Conservation (phyloP, 2,797 vertebrate genomes). For the Podargus strigoides region DNA sequence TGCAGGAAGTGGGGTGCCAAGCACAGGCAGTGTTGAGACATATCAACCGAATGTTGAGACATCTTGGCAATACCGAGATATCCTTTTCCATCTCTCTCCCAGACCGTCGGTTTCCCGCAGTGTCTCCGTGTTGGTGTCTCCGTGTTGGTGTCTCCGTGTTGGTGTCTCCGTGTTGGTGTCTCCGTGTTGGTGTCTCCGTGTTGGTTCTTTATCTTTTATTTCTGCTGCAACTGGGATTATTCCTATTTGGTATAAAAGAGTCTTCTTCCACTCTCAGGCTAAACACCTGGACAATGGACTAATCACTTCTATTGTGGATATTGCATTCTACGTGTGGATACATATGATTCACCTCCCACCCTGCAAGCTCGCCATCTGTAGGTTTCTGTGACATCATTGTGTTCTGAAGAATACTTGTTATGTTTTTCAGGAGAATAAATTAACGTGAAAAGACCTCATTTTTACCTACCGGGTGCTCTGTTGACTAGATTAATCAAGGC, state of each 20-base stretch:
- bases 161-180: too few relatives aligned
- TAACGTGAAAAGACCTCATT: neutral
- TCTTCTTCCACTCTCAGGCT: neutral
- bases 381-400: neutral
- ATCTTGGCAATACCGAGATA: too few relatives aligned
- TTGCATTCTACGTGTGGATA: neutral
- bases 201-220: too few relatives aligned
- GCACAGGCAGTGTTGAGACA: too few relatives aligned
- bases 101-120: too few relatives aligned
- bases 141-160: too few relatives aligned
- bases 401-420: neutral
- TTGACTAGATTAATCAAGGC: neutral
- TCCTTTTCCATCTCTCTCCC: too few relatives aligned
- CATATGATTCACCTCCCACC: neutral
- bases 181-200: too few relatives aligned
- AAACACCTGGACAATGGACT: neutral
- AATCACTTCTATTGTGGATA: neutral
- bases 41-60: too few relatives aligned
- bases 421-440: neutral
- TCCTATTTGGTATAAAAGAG: neutral
- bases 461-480: neutral
- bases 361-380: accelerated
- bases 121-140: too few relatives aligned
- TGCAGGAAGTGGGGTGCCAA: too few relatives aligned
- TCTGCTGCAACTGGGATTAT: neutral